Evolutionary conservation across 2,888 invertebrate genomes (phyloP), one percentile per base, ranked within the genome.

Genomic region (Xylocampa areola): DNA sequence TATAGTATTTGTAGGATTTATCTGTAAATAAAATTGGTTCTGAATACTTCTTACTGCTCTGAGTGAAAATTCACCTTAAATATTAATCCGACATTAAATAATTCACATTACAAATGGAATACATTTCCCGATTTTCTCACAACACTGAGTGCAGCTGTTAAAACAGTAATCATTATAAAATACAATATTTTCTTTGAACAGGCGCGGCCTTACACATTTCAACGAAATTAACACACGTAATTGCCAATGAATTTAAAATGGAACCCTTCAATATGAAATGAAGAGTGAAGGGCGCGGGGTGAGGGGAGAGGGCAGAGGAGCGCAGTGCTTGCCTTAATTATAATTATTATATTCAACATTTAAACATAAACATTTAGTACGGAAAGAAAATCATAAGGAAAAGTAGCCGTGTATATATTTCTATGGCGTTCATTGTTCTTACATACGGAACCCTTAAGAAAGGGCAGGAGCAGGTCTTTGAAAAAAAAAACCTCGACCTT

Each of bases 241-340:
- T 72, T 72, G 63, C 30, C 68, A 49, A 72, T 68, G 73, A 68
- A 68, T 68, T 72, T 68, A 61, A 61, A 72, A 68, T 68, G 54
- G 68, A 47, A 51, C 48, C 63, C 68, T 55, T 68, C 55, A 61
- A 68, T 62, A 55, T 32, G 48, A 40, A 53, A 60, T 54, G 53
- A 33, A 33, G 5, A 33, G 45, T 47, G 10, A 47, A 41, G 36
- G 29, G 37, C 29, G 27, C 2, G 55, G n/a, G n/a, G n/a, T n/a
- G n/a, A n/a, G n/a, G n/a, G n/a, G n/a, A n/a, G n/a, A n/a, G n/a
- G n/a, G n/a, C n/a, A n/a, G n/a, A n/a, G n/a, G n/a, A 29, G 32
- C 27, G 19, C 8, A 13, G 11, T 32, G 33, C 27, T 49, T 41
- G 17, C 21, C 29, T 36, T 62, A 68, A 65, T 65, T 48, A 63